Base-by-base conservation (phyloP, 2,888 invertebrate species). In the Lomographa bimaculata region DNA sequence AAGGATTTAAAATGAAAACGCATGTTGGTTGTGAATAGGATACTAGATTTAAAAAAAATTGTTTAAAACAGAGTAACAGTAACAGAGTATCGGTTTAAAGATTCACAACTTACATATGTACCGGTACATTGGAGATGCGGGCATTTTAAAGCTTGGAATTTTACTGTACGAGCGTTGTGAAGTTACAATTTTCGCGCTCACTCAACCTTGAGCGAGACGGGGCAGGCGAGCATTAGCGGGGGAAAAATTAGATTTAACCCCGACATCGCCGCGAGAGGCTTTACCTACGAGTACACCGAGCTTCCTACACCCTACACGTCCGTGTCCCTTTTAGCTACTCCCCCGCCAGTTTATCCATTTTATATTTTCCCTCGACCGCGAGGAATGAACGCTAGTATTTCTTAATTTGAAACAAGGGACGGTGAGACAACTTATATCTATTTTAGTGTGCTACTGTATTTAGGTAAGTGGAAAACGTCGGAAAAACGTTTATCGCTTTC, bases 231-330 rank as follows among this genome's bases (percentile, higher is more conserved):
- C 79, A 83, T 84, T 83, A 84, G 77, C 69, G 74, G 74, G 60
- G 72, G 74, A 73, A 79, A 81, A 85, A 86, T 85, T 85, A 80
- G 80, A 86, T 86, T 85, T 79, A 78, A 78, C 78, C 77, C 79
- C 82, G 74, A 75, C 78, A 70, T 74, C 68, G 56, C 46, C 55
- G 60, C 56, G 61, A 62, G 67, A 71, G 67, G 62, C 60, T 64
- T 62, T 68, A 70, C 70, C 64, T 66, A 69, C 64, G n/a, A n/a
- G n/a, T n/a, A n/a, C n/a, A n/a, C n/a, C n/a, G n/a, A n/a, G n/a
- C n/a, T n/a, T n/a, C n/a, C n/a, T n/a, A n/a, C n/a, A n/a, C n/a
- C n/a, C n/a, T n/a, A n/a, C n/a, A 60, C 62, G 60, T 71, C 66
- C 59, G 65, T 67, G 68, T 71, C 66, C 67, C 61, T 71, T 74